Evolutionary conservation across 2,113 vertebrate genomes (phyloP).

Genomic region (Hiodon alosoides): DNA sequence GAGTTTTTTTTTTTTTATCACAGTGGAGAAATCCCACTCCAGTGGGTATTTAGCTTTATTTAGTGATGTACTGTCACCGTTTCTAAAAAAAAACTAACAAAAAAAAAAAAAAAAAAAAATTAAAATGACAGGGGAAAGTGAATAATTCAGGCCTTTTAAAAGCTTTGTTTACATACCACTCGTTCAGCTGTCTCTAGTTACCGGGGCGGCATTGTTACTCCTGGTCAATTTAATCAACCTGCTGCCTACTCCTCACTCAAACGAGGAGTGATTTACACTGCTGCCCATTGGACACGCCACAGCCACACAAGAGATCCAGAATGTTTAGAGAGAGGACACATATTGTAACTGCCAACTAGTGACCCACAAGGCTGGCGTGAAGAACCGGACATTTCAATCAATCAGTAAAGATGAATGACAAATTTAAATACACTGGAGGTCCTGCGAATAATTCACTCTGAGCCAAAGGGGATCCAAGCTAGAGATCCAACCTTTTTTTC

Average conservation of each 20-base stretch:
- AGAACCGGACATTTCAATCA: too few relatives aligned
- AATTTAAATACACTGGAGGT: too few relatives aligned
- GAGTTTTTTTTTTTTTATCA: conserved; percentile 7
- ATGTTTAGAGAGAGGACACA: too few relatives aligned
- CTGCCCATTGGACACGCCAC: neutral
- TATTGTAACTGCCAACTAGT: too few relatives aligned
- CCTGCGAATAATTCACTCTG: too few relatives aligned
- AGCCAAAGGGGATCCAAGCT: too few relatives aligned
- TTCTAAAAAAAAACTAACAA: neutral
- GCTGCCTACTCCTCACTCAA: neutral
- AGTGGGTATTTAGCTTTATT: conserved; percentile 27
- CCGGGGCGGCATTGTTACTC: neutral
- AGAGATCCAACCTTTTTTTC: too few relatives aligned
- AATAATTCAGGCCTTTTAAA: conserved; percentile 20
- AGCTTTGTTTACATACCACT: conserved; percentile 7
- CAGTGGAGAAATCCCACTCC: conserved; percentile 10
- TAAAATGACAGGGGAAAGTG: conserved; percentile 1
- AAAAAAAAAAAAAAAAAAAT: conserved; percentile 1
- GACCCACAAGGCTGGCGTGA: too few relatives aligned
- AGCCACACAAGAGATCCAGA: too few relatives aligned
- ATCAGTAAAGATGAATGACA: too few relatives aligned
- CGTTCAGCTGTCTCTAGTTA: conserved; percentile 6
- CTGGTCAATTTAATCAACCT: conserved; percentile 12
- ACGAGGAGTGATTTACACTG: neutral
- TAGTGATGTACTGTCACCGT: conserved; percentile 27